phyloP scores from a whole-genome alignment of 2,888 invertebrate species.

The Oxystoma pomonae region DNA sequence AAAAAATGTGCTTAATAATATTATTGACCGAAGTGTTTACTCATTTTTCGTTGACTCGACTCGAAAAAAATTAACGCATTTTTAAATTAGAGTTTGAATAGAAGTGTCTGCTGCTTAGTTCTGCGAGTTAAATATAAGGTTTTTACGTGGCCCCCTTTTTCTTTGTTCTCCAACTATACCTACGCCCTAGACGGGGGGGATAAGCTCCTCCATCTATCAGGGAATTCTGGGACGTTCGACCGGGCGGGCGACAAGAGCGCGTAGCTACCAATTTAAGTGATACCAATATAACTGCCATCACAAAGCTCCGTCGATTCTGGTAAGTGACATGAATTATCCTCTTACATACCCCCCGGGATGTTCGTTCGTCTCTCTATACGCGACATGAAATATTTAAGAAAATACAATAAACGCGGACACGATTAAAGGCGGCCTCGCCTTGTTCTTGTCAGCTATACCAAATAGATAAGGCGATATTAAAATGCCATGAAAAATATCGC shows the following conservation, averaged over 20 bases:
- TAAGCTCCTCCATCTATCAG: conserved; percentile 29
- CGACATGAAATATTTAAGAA: conserved; percentile 48
- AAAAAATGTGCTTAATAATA: too few species aligned
- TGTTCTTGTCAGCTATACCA: conserved; percentile 24
- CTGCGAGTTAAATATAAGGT: too few species aligned
- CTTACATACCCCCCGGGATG: conserved; percentile 34
- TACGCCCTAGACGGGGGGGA: conserved; percentile 16
- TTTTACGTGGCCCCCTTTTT: too few species aligned
- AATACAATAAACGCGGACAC: conserved; percentile 39
- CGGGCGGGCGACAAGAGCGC: background rate
- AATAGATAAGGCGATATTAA: too few species aligned
- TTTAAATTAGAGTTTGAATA: too few species aligned
- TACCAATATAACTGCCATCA: conserved; percentile 50
- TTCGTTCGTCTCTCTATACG: conserved; percentile 29
- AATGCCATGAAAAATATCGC: too few species aligned
- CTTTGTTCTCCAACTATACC: too few species aligned
- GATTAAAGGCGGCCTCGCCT: conserved; percentile 24
- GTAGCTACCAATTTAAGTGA: conserved; percentile 47
- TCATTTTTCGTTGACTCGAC: too few species aligned
- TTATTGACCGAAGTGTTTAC: too few species aligned
- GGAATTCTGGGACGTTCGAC: too few species aligned
- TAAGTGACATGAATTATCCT: conserved; percentile 52
- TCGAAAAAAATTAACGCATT: too few species aligned
- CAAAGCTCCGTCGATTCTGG: conserved; percentile 50
- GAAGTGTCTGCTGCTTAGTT: too few species aligned